These are phyloP conservation scores for Acrocyrtus sp. DNA, from an alignment of 2,888 invertebrate genomes.

Conservation along the genomic window DNA sequence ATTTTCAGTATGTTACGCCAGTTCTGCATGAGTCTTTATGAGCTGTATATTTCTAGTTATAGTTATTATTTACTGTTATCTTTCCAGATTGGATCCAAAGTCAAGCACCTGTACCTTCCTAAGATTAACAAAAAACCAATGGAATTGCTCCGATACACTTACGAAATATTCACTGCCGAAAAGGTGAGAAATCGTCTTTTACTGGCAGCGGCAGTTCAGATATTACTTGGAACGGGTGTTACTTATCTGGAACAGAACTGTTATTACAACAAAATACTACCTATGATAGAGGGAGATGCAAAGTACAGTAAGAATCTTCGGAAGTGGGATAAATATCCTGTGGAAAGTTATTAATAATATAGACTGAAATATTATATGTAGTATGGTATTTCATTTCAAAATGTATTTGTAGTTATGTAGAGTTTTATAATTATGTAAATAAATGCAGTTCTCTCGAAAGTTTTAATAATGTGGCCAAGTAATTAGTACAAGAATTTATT, in stretches of 20 bases:
- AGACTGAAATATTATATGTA: too few species aligned
- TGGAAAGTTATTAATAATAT: not conserved
- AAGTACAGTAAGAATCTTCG: constrained; percentile 2
- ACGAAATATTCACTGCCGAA: constrained; percentile 30
- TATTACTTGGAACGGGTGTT: constrained; percentile 53
- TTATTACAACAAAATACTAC: constrained; percentile 29
- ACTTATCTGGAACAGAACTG: constrained; percentile 57
- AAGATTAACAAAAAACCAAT: constrained; percentile 39
- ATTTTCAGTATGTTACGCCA: constrained; percentile 73
- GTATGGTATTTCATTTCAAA: too few species aligned
- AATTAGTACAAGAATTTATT: too few species aligned
- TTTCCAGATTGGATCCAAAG: constrained; percentile 29
- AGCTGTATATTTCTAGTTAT: not conserved
- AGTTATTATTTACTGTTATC: not conserved
- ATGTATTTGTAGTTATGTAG: too few species aligned
- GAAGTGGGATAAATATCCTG: not conserved
- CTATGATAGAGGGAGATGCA: constrained; percentile 29
- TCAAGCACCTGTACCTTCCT: constrained; percentile 46
- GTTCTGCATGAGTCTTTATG: not conserved
- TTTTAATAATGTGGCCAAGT: too few species aligned
- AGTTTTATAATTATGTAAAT: too few species aligned
- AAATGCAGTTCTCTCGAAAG: too few species aligned
- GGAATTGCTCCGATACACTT: constrained; percentile 30
- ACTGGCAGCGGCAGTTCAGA: constrained; percentile 38
- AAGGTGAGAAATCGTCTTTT: constrained; percentile 16